Evolutionary conservation across 2,797 vertebrate genomes (phyloP), one percentile per base, ranked within the genome.

Genomic region (Rachycentron canadum): DNA sequence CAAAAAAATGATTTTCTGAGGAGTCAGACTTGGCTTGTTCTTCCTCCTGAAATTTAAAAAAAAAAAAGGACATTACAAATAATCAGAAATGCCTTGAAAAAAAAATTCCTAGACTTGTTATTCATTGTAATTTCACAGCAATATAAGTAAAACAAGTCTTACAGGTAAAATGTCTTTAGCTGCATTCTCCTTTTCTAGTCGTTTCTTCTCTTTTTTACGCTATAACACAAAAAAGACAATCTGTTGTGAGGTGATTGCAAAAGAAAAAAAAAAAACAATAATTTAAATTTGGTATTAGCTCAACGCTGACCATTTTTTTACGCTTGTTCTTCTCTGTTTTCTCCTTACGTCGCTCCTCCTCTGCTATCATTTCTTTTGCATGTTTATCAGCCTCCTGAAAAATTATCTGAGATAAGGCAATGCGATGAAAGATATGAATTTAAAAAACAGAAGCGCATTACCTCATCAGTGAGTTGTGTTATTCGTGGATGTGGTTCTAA

Each of bases 131-230:
- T 71, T 71, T 41, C 14, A n/a, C 4, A 50, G 10, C 2, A 49
- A 47, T 1, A 16, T 7, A 8, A 56, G n/a, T 23, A 23, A 70
- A 16, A 59, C 3, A 3, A 56, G 32, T 87, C 90, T 92, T 71
- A 95, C 93, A 74, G 59, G 57, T 81, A 86, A 76, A 86, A 56
- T 60, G 11, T 82, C 77, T 90, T 90, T 86, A 38, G 61, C 43
- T 1, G 76, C 52, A 56, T 86, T 93, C 50, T 92, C 85, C 57
- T 94, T 95, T 67, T 94, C 91, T 49, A 87, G 41, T 0, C 88
- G 85, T 50, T 94, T 95, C 76, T 91, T 95, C 78, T 94, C 91
- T 76, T 93, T 94, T 71, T 94, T 93, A 76, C 94, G 93, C 95
- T 96, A 86, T 9, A 69, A 68, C 9, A 87, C 13, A 89, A 25